These are phyloP conservation scores for Toxotes jaculatrix DNA, from an alignment of 2,113 vertebrate species.

Conservation along the genomic window DNA sequence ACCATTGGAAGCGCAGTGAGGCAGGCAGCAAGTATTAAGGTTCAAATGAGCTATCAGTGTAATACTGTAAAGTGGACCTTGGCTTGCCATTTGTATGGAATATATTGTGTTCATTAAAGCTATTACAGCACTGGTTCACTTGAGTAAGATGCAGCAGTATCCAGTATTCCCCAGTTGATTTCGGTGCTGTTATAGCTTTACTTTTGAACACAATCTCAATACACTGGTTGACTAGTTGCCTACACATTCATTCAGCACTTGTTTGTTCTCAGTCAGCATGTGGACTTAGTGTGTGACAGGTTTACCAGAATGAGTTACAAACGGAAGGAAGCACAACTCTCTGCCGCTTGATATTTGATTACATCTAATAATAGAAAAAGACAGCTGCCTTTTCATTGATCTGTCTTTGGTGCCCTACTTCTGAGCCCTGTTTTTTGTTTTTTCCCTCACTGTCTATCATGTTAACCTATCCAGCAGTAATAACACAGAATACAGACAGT, in stretches of 20 bases:
- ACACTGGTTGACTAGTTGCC: constrained; percentile 6
- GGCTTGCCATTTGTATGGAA: neutral
- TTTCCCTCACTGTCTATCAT: neutral
- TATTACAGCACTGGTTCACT: neutral
- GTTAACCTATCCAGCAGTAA: constrained; percentile 20
- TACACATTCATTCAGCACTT: neutral
- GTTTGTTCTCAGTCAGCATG: constrained; percentile 15
- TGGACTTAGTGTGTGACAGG: constrained; percentile 27
- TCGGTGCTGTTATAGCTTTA: neutral
- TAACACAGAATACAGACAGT: neutral
- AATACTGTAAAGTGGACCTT: constrained; percentile 11
- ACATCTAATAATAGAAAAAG: constrained; percentile 79
- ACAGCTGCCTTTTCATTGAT: constrained; percentile 77
- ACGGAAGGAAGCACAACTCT: constrained; percentile 58
- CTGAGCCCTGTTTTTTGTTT: constrained; percentile 29
- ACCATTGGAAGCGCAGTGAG: neutral
- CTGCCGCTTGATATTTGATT: constrained; percentile 77
- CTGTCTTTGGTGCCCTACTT: constrained; percentile 73
- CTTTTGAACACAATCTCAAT: neutral
- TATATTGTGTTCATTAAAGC: neutral
- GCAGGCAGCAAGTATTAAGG: neutral
- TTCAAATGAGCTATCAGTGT: constrained; percentile 5
- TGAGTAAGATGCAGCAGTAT: neutral
- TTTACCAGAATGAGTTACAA: constrained; percentile 45
- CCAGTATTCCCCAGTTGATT: neutral